Evolutionary conservation across 2,888 invertebrate genomes (phyloP).

Genomic region (Lucinisca nassula): DNA sequence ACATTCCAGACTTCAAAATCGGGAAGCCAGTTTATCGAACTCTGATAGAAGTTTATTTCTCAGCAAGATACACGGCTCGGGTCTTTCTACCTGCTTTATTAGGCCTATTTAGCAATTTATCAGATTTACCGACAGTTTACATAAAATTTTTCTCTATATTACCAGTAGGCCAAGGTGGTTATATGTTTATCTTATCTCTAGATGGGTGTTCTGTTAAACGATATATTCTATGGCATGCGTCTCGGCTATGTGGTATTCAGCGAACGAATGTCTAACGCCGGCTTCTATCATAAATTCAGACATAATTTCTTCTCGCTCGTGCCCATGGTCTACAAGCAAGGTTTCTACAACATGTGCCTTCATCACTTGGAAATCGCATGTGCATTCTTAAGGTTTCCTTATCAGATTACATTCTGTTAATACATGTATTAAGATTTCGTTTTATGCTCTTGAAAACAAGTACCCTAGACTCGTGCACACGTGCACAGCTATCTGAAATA

Average conservation of each 20-base stretch:
- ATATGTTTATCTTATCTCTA: constrained; percentile 12
- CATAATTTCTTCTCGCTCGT: too few species aligned
- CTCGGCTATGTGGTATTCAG: background rate
- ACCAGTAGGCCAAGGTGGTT: constrained; percentile 10
- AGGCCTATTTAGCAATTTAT: background rate
- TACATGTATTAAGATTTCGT: background rate
- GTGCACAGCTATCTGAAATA: background rate
- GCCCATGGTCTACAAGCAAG: too few species aligned
- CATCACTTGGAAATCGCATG: too few species aligned
- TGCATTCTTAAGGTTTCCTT: background rate
- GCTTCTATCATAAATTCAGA: background rate
- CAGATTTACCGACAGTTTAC: constrained; percentile 9
- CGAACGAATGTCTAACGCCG: background rate
- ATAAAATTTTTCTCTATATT: background rate
- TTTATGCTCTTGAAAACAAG: background rate
- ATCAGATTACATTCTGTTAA: background rate
- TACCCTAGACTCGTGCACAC: background rate
- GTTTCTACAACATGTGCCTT: too few species aligned
- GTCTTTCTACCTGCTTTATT: background rate
- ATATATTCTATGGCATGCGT: constrained; percentile 1
- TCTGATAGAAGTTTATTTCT: too few species aligned
- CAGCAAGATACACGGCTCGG: background rate
- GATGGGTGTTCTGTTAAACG: constrained; percentile 7
- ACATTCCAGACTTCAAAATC: too few species aligned
- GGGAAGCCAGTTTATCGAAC: too few species aligned